Evolutionary conservation across 2,113 vertebrate genomes (phyloP).

Genomic region (Ictidomys tridecemlineatus): DNA sequence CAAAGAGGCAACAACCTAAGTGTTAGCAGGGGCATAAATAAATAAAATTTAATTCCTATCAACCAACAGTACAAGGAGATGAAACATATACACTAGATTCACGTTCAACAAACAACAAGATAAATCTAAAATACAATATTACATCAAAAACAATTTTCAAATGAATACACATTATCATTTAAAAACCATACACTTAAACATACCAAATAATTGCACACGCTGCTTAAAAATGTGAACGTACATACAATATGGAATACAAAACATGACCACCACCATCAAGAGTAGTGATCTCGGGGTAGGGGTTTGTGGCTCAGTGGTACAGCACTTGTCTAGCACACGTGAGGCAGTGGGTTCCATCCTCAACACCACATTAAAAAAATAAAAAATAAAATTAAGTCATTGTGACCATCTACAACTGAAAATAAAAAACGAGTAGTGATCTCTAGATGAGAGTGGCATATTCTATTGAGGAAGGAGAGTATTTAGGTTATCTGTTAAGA

Average conservation of each 20-base stretch:
- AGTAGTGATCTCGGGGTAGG: background rate
- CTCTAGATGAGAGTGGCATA: background rate
- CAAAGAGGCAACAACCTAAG: background rate
- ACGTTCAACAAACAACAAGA: background rate
- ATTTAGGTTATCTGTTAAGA: background rate
- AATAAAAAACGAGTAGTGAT: background rate
- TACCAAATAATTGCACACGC: background rate
- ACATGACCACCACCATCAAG: background rate
- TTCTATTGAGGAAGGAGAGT: rapidly evolving
- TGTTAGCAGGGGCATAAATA: background rate
- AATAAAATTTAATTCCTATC: background rate
- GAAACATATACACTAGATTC: background rate
- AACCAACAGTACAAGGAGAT: background rate
- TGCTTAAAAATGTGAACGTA: background rate
- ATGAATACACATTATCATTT: background rate
- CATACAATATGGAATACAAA: background rate
- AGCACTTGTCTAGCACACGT: too few relatives aligned
- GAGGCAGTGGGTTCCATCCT: too few relatives aligned
- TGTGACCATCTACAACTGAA: too few relatives aligned
- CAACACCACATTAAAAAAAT: too few relatives aligned
- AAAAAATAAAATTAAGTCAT: too few relatives aligned
- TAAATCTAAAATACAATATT: background rate
- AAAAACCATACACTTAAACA: background rate
- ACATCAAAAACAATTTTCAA: background rate
- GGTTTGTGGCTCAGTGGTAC: too few relatives aligned